Evolutionary conservation across 2,888 invertebrate species (phyloP).

Genomic region (Drosophila anomalata): DNA sequence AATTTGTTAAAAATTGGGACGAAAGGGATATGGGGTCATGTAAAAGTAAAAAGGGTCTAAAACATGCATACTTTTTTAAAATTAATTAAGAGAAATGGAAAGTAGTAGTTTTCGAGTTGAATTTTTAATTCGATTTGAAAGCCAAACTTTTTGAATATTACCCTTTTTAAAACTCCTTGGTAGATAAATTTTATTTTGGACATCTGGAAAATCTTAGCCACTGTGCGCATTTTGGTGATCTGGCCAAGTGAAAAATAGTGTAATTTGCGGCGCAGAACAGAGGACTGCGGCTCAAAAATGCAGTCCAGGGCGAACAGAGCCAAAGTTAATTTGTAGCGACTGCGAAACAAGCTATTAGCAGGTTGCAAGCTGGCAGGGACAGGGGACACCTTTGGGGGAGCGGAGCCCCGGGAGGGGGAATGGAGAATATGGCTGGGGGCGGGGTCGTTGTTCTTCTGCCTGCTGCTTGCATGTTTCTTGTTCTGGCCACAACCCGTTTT

Average conservation of each 20-base stretch:
- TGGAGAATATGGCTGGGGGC: constrained; percentile 11
- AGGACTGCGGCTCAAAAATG: constrained; percentile 60
- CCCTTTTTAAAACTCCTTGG: neutral
- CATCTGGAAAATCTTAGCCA: constrained; percentile 1
- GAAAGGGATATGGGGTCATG: too few relatives aligned
- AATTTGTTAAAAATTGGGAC: too few relatives aligned
- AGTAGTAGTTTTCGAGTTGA: too few relatives aligned
- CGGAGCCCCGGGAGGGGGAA: constrained; percentile 1
- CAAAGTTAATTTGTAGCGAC: constrained; percentile 78
- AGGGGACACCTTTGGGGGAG: constrained; percentile 6
- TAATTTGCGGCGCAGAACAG: constrained; percentile 59
- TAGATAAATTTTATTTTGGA: neutral
- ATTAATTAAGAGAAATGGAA: too few relatives aligned
- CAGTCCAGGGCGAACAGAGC: constrained; percentile 62
- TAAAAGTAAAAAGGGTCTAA: too few relatives aligned
- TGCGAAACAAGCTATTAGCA: constrained; percentile 77
- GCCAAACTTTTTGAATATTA: too few relatives aligned
- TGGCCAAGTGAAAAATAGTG: constrained; percentile 75
- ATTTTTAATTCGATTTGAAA: too few relatives aligned
- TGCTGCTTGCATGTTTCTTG: constrained; percentile 24
- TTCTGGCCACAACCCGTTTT: constrained; percentile 64
- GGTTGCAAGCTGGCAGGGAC: constrained; percentile 50
- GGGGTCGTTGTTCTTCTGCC: constrained; percentile 32
- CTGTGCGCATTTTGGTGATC: constrained; percentile 31
- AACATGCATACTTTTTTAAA: too few relatives aligned